A percentile compares a stretch with the other conserved stretches of the same genome.
These are phyloP conservation scores for Cistogaster globosa DNA, from an alignment of 2,888 invertebrate species.

Conservation along the genomic window DNA sequence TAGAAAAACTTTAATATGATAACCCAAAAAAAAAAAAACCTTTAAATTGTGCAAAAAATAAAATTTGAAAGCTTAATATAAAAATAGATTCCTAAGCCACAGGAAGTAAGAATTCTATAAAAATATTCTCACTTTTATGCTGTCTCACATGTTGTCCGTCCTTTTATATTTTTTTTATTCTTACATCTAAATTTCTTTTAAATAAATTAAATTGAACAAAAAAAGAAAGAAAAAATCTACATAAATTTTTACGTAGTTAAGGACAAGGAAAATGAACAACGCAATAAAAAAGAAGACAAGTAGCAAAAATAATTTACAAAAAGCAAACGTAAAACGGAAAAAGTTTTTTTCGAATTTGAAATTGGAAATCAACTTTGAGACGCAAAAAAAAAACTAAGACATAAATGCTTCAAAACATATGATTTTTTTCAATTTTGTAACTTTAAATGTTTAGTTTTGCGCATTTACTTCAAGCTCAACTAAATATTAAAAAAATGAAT, in stretches of 20 bases:
- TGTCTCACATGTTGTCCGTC: too few species aligned
- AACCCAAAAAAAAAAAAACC: too few species aligned
- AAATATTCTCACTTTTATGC: too few species aligned
- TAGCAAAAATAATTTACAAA: not conserved
- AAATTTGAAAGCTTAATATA: too few species aligned
- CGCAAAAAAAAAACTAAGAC: not conserved
- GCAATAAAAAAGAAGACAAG: not conserved
- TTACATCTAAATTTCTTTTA: too few species aligned
- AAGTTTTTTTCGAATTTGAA: not conserved
- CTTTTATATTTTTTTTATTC: too few species aligned
- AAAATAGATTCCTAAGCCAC: too few species aligned
- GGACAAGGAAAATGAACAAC: not conserved
- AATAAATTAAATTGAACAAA: not conserved
- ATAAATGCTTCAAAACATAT: not conserved
- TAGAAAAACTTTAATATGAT: too few species aligned
- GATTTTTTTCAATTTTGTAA: not conserved
- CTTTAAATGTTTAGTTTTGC: not conserved
- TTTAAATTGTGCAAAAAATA: too few species aligned
- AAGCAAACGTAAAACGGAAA: not conserved
- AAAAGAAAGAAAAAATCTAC: not conserved
- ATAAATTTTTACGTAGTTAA: not conserved
- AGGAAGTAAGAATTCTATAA: too few species aligned
- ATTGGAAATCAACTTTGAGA: not conserved
- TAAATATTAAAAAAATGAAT: too few species aligned
- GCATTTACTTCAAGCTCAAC: too few species aligned